phyloP scores from a whole-genome alignment of 2,797 vertebrate species.

The Hydrocynus forskahlii region DNA sequence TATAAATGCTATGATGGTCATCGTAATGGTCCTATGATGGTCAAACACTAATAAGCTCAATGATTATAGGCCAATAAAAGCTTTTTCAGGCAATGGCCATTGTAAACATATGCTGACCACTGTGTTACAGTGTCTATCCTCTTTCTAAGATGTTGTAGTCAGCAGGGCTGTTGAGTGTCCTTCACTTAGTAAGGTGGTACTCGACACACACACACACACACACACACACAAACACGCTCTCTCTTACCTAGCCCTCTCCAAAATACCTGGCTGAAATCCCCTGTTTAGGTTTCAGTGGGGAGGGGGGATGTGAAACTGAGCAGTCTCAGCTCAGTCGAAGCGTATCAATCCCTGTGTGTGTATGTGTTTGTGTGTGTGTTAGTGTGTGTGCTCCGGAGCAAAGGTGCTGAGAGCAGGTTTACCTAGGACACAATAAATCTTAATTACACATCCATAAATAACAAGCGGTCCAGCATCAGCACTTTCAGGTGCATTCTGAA shows the following conservation, averaged over 20 bases:
- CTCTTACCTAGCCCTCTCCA: neutral
- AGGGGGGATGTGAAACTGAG: neutral
- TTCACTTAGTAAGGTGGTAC: neutral
- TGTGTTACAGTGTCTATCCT: too few relatives aligned
- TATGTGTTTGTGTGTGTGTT: too few relatives aligned
- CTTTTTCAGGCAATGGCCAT: neutral
- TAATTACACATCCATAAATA: neutral
- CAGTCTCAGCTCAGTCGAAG: neutral
- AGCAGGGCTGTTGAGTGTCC: neutral
- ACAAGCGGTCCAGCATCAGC: too few relatives aligned
- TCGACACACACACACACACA: neutral
- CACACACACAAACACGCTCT: neutral
- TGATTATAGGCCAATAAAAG: too few relatives aligned
- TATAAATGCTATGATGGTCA: too few relatives aligned
- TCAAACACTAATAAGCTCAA: too few relatives aligned
- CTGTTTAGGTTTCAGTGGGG: constrained; percentile 8
- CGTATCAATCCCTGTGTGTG: too few relatives aligned
- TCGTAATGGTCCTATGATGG: too few relatives aligned
- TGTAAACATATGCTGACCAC: neutral
- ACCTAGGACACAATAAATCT: neutral
- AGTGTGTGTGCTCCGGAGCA: neutral
- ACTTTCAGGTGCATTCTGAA: neutral
- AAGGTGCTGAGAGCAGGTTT: neutral
- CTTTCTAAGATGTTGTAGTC: too few relatives aligned
- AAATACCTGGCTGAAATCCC: neutral